phyloP scores from a whole-genome alignment of 2,888 invertebrate genomes.

The Siphonodentalium dalli region DNA sequence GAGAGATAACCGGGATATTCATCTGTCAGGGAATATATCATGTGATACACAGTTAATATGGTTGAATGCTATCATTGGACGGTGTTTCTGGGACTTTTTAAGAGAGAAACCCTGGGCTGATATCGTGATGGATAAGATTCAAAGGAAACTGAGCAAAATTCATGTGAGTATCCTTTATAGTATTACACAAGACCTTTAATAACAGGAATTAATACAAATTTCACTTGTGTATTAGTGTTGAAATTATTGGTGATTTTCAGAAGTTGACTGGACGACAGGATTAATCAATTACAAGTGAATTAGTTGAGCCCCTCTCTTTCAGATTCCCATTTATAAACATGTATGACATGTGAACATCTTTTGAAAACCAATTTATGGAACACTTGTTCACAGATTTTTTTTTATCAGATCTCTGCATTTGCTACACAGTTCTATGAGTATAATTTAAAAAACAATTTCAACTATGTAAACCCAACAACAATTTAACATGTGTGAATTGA shows the following conservation, averaged over 20 bases:
- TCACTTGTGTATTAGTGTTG: not conserved
- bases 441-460: no score
- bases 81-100: constrained; percentile 84
- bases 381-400: no score
- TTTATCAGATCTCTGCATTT: no score
- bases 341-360: no score
- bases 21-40: constrained; percentile 32
- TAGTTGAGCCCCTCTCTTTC: no score
- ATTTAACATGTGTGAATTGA: no score
- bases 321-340: no score
- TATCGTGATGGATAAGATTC: constrained; percentile 79
- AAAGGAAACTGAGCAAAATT: constrained; percentile 84
- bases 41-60: constrained; percentile 59
- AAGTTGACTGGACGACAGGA: no score
- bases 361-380: no score
- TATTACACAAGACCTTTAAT: not conserved
- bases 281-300: no score
- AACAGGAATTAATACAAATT: not conserved
- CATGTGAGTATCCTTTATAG: constrained; percentile 70
- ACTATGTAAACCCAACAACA: no score
- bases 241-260: not conserved
- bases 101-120: constrained; percentile 75
- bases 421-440: no score
- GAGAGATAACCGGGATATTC: not conserved
- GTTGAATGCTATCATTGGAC: constrained; percentile 78